Evolutionary conservation across 2,797 vertebrate genomes (phyloP), one percentile per base, ranked within the genome.

Genomic region (Tragopan temminckii): DNA sequence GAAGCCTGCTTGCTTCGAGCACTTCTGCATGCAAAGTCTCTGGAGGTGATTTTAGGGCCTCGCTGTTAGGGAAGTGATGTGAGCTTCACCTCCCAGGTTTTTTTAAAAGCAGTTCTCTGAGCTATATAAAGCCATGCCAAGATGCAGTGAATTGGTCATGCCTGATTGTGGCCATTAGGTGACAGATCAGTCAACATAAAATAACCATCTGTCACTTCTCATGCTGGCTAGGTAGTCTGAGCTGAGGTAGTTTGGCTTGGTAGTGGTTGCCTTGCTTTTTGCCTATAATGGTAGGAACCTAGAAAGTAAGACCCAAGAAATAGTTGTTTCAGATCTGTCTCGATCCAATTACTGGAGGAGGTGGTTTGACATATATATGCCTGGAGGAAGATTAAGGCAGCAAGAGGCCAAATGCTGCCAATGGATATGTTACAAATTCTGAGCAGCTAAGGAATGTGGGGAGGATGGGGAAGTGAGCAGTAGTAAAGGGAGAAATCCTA

Each of bases 161-260:
- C 53, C 77, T 31, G 50, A 23, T 74, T 67, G 59, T 66, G 40
- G 40, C 80, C 80, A 79, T 92, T 75, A 90, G 45, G 57, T 64
- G 57, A 88, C 88, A 88, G 83, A 90, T 78, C 50, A 86, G 19
- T 62, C 77, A 79, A 31, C 13, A 13, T 18, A 42, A 80, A 84
- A 33, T 11, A n/a, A 59, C 48, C 24, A 36, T 36, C 59, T 76
- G 63, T 61, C 45, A 23, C 33, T 61, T 86, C 67, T 69, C 38
- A 31, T 40, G 27, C 33, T 16, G 29, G 10, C 50, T 79, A 14
- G 48, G 13, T 15, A 25, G 48, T 50, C 48, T 50, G 48, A 50
- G 48, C 48, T 50, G 48, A 50, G 48, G 48, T 50, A 24, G 24
- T 25, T 50, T 50, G 24, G 12, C 24, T 1, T 1, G 55, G 7